Percentiles rank a stretch among this genome's conserved stretches.
phyloP scores from a whole-genome alignment of 2,797 vertebrate genomes.

The Siniperca scherzeri region DNA sequence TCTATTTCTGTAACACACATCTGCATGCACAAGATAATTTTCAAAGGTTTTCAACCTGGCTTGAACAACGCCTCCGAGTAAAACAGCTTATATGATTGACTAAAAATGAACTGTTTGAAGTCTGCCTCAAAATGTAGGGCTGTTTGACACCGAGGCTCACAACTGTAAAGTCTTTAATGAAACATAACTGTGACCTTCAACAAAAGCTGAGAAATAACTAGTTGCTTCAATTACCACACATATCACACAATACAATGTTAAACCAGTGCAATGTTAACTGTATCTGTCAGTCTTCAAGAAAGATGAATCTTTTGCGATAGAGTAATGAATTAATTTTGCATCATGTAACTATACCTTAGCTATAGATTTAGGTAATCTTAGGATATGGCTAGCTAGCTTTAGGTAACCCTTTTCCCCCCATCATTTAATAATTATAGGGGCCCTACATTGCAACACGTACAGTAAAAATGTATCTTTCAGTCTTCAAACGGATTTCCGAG shows the following conservation, averaged over 20 bases:
- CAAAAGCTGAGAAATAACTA: conserved; percentile 57
- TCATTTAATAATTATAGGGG: no score
- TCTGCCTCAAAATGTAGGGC: conserved; percentile 51
- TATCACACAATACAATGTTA: conserved; percentile 41
- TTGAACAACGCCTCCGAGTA: conserved; percentile 53
- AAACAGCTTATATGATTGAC: conserved; percentile 57
- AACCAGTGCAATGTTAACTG: conserved; percentile 16
- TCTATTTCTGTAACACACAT: conserved; percentile 51
- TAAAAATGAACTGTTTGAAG: conserved; percentile 68
- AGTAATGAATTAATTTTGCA: no score
- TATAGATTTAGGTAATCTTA: no score
- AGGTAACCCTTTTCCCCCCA: no score
- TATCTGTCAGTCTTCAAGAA: conserved; percentile 1
- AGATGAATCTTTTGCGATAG: no score
- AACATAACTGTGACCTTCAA: conserved; percentile 59
- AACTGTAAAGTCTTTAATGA: conserved; percentile 56
- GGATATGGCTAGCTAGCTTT: no score
- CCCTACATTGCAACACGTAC: no score
- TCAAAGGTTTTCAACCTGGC: conserved; percentile 65
- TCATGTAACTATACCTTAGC: no score
- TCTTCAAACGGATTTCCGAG: conserved; percentile 36
- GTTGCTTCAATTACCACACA: conserved; percentile 58
- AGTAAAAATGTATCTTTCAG: conserved; percentile 1
- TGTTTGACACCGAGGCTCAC: conserved; percentile 47
- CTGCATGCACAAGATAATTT: conserved; percentile 57